These are phyloP conservation scores for Columba guinea DNA, from an alignment of 2,797 vertebrate genomes.

Conservation along the genomic window DNA sequence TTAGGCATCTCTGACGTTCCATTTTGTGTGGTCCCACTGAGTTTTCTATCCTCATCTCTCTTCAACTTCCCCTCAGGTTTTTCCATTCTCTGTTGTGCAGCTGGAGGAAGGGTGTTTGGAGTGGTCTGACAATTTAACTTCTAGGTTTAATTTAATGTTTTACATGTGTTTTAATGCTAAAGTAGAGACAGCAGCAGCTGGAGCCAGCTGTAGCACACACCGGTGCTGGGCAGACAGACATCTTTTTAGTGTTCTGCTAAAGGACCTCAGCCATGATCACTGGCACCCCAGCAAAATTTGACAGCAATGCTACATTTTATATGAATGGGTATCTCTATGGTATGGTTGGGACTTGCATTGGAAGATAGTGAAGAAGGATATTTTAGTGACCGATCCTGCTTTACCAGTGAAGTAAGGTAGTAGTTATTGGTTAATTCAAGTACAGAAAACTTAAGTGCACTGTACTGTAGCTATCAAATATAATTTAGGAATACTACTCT, in stretches of 20 bases:
- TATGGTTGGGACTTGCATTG: constrained; percentile 75
- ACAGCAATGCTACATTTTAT: background rate
- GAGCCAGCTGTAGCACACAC: background rate
- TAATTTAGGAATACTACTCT: background rate
- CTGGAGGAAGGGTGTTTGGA: background rate
- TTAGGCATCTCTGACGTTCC: background rate
- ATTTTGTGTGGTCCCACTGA: background rate
- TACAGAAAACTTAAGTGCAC: background rate
- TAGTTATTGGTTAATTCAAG: background rate
- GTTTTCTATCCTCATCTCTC: background rate
- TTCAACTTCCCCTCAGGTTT: background rate
- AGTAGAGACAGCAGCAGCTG: constrained; percentile 28
- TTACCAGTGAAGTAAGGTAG: background rate
- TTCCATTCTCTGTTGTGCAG: background rate
- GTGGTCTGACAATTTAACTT: background rate
- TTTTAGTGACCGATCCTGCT: background rate
- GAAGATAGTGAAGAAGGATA: background rate
- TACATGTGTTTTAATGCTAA: constrained; percentile 23
- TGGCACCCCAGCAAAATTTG: background rate
- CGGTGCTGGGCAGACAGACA: background rate
- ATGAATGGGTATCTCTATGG: background rate
- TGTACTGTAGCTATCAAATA: background rate
- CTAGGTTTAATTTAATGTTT: constrained; percentile 32
- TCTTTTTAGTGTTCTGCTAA: background rate
- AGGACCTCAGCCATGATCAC: background rate